phyloP scores from a whole-genome alignment of 2,797 vertebrate genomes.

The Tinamus major region DNA sequence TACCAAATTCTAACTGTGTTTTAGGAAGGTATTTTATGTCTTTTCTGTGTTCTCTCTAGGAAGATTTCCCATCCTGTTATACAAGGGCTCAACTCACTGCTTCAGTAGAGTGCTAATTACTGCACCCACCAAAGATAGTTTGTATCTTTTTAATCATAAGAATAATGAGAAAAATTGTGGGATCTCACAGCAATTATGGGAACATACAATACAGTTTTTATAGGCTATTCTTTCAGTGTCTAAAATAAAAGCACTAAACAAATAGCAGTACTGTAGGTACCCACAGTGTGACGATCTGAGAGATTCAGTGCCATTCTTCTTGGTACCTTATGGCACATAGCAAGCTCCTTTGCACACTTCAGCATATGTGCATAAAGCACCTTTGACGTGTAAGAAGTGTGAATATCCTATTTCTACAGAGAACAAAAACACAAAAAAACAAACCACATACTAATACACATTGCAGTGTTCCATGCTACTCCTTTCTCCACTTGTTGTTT shows the following conservation, averaged over 20 bases:
- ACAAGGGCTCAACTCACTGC: neutral
- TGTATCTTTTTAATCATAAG: neutral
- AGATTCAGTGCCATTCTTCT: neutral
- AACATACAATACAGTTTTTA: neutral
- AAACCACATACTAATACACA: neutral
- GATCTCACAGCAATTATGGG: neutral
- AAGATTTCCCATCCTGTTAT: neutral
- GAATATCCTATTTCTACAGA: neutral
- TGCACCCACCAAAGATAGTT: neutral
- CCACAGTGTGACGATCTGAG: neutral
- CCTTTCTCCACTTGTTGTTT: fast-evolving
- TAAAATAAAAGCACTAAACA: neutral
- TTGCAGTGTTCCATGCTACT: neutral
- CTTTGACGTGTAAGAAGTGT: neutral
- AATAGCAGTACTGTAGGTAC: neutral
- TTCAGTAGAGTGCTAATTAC: neutral
- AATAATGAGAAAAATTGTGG: neutral
- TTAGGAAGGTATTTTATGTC: neutral
- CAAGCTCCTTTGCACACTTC: neutral
- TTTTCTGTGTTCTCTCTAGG: neutral
- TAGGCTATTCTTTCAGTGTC: neutral
- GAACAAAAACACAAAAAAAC: neutral
- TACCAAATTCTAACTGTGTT: neutral
- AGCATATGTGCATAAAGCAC: neutral
- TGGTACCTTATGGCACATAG: neutral